Base-by-base conservation (phyloP, 2,888 invertebrate genomes). In the Pyrocoelia pectoralis region DNA sequence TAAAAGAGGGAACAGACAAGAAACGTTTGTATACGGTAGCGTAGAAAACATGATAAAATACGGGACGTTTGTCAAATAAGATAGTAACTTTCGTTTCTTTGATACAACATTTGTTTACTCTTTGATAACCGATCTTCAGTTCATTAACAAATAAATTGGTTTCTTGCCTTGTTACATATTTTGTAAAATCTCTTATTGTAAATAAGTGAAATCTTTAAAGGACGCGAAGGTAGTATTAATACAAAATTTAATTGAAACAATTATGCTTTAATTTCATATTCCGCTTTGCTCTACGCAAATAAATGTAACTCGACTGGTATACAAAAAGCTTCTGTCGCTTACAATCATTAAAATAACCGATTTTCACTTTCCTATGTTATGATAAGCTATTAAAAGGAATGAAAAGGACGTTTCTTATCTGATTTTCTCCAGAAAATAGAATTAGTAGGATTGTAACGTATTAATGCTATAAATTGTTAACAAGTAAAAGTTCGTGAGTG, bases 21-120 rank as follows among this genome's bases (percentile, higher is more conserved):
- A 55, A 51, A 41, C 58, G 58, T 50, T 61, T 61, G 57, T 60
- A 56, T 60, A 52, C 24, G 24, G 60, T 54, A 56, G 61, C 61
- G 51, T 55, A 49, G 67, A 61, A 68, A 67, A 67, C 62, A 67
- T 71, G 70, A 71, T 71, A 69, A 71, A 71, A 65, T 67, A 66
- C 62, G 54, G 61, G 67, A 61, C 67, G 69, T 68, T 69, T 70
- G 63, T 70, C 70, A 69, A 68, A 65, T 52, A 33, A 65, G 60
- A 56, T 51, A 57, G 63, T 61, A 52, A 57, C 62, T 61, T 66
- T 63, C 62, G 59, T 66, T 59, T 61, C 51, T 59, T 56, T 62
- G 66, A 66, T 66, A 56, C 51, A 55, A 28, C 13, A 17, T 17
- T 41, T 43, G 41, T 53, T 56, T n/a, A 56, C 46, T 57, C 15